phyloP scores from a whole-genome alignment of 2,113 vertebrate species.

The Indicator indicator region DNA sequence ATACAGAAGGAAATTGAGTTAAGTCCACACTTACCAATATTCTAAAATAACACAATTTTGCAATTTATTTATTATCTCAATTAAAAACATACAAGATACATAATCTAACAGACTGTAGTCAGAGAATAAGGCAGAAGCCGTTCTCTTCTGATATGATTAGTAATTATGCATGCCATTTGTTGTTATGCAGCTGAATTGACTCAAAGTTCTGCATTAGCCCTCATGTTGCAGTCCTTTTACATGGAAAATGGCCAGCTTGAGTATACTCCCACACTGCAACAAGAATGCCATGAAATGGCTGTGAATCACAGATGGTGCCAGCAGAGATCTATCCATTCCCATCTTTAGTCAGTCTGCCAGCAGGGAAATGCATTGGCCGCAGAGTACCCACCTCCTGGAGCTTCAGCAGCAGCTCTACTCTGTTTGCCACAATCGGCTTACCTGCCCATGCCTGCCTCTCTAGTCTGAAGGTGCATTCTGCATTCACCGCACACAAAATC shows the following conservation, averaged over 20 bases:
- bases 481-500: not conserved
- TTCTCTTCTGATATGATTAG: not conserved
- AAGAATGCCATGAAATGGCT: conserved; percentile 50
- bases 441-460: not conserved
- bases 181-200: conserved; percentile 21
- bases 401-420: not conserved
- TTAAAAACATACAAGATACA: not conserved
- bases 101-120: not conserved
- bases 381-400: not conserved
- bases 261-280: conserved; percentile 49
- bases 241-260: conserved; percentile 38
- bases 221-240: not conserved
- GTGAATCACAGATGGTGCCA: conserved; percentile 63
- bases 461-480: not conserved
- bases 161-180: not conserved
- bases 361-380: conserved; percentile 12
- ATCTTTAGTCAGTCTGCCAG: conserved; percentile 57
- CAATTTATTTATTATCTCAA: not conserved
- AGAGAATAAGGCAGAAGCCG: not conserved
- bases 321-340: conserved; percentile 41
- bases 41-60: not conserved
- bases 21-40: not conserved
- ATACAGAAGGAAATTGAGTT: not conserved
- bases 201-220: conserved; percentile 35
- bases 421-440: not conserved